Conservation (phyloP, 2,113 vertebrate species). For the Chloropsis hardwickii region DNA sequence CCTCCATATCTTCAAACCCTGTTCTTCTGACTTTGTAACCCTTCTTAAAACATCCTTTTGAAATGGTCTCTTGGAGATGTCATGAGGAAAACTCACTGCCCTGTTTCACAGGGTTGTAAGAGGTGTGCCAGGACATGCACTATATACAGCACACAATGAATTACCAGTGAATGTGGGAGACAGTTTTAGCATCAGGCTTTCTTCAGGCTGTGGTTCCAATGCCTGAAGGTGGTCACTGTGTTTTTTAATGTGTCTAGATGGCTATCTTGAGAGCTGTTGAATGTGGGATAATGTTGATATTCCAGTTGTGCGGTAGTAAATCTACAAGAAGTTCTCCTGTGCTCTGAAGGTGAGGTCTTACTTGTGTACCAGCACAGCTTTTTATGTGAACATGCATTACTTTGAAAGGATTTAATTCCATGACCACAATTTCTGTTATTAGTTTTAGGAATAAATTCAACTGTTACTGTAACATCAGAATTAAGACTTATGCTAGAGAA, state of each 20-base stretch:
- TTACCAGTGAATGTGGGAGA: not conserved
- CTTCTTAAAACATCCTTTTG: not conserved
- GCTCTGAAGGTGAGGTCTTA: not conserved
- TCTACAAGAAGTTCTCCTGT: not conserved
- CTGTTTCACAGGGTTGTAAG: not conserved
- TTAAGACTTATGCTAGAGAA: not conserved
- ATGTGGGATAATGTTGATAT: not conserved
- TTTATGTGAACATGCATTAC: not conserved
- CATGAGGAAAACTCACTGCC: not conserved
- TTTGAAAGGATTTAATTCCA: not conserved
- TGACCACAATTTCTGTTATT: not conserved
- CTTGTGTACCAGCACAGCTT: not conserved
- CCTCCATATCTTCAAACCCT: not conserved
- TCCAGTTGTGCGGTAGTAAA: not conserved
- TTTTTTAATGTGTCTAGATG: not conserved
- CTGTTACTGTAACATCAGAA: not conserved
- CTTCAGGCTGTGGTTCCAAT: not conserved
- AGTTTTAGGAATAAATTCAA: not conserved
- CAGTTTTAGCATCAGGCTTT: not conserved
- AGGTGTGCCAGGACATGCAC: rapidly evolving
- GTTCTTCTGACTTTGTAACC: not conserved
- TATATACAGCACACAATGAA: not conserved
- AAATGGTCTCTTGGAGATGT: not conserved
- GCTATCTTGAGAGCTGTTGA: not conserved
- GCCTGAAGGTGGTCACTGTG: not conserved